Percentiles rank a stretch among this genome's conserved stretches.
These are phyloP conservation scores for Brienomyrus brachyistius DNA, from an alignment of 2,113 vertebrate genomes.

Conservation along the genomic window DNA sequence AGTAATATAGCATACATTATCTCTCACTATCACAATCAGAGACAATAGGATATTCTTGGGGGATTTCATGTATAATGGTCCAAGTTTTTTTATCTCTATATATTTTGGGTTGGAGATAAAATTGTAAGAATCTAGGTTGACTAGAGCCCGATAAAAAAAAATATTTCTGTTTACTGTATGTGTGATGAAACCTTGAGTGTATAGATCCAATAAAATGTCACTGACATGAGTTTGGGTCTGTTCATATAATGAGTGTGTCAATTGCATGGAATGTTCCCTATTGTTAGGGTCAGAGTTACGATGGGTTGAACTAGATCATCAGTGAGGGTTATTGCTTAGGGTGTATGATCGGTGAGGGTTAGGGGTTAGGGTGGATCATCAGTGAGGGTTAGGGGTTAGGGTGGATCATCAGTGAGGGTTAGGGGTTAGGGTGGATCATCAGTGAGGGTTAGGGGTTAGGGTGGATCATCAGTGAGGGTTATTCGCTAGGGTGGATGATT, in stretches of 20 bases:
- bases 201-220: too few relatives aligned
- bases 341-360: neutral
- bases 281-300: too few relatives aligned
- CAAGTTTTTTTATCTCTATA: neutral
- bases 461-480: too few relatives aligned
- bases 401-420: neutral
- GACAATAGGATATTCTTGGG: neutral
- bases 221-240: too few relatives aligned
- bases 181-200: too few relatives aligned
- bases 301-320: too few relatives aligned
- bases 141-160: neutral
- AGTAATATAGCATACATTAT: neutral
- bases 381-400: neutral
- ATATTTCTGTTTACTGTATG: neutral
- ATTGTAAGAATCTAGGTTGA: neutral
- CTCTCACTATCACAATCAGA: neutral
- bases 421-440: neutral
- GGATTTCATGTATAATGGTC: neutral
- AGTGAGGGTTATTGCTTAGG: too few relatives aligned
- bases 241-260: too few relatives aligned
- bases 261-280: too few relatives aligned
- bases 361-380: neutral
- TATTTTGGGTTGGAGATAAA: neutral
- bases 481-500: too few relatives aligned
- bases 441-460: neutral